Evolutionary conservation across 2,113 vertebrate genomes (phyloP).

Genomic region (Lepus europaeus): DNA sequence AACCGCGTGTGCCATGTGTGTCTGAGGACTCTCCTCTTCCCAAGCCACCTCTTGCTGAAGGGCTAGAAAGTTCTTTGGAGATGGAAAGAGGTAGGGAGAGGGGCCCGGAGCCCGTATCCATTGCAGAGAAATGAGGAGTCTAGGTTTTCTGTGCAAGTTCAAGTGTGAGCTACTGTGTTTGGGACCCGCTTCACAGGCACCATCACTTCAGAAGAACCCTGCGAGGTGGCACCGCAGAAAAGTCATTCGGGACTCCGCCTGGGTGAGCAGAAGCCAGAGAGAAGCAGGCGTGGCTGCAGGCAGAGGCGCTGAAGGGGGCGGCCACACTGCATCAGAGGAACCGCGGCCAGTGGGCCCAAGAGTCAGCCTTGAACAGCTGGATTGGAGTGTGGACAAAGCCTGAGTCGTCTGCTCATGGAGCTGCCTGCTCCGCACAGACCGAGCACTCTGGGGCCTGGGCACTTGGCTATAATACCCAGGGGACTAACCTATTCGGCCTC

Average conservation of each 20-base stretch:
- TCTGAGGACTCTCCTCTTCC: background rate
- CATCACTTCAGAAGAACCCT: background rate
- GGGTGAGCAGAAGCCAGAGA: background rate
- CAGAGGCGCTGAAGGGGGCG: background rate
- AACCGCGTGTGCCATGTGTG: background rate
- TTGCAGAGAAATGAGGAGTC: background rate
- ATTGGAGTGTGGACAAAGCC: conserved; percentile 59
- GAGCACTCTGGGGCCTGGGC: conserved; percentile 71
- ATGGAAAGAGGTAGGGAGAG: background rate
- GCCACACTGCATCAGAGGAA: background rate
- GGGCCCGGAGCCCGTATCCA: background rate
- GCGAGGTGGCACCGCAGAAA: background rate
- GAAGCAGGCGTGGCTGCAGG: background rate
- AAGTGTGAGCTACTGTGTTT: too few species aligned
- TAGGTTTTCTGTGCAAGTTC: background rate
- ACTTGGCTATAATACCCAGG: conserved; percentile 71
- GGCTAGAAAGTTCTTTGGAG: background rate
- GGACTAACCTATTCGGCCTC: conserved; percentile 62
- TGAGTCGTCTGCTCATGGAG: conserved; percentile 72
- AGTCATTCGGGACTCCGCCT: background rate
- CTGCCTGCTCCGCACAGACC: conserved; percentile 46
- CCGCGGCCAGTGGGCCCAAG: background rate
- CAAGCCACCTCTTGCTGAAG: background rate
- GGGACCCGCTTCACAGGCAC: background rate
- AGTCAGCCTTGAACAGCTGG: conserved; percentile 5